Base-by-base conservation (phyloP, 2,113 vertebrate genomes). In the Channa argus region DNA sequence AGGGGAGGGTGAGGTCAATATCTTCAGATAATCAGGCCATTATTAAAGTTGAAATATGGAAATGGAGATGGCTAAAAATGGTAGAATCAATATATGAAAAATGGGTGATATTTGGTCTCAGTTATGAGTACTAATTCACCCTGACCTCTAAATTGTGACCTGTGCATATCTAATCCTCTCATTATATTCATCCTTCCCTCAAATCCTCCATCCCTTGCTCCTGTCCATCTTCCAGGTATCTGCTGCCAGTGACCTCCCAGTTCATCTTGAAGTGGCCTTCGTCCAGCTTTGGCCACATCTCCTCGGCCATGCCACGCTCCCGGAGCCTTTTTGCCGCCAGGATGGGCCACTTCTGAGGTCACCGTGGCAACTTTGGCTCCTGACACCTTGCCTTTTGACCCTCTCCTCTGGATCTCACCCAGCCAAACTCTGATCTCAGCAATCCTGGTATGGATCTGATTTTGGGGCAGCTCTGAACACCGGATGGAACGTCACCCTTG, bases 241-340 rank as follows among this genome's bases (percentile, higher is more conserved):
- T 97, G 92, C 94, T 98, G 93, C 96, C 97, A 94, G 95, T 96
- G 93, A 95, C 96, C 88, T 95, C 96, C 90, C 96, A 96, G 86
- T 96, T 98, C 94, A 95, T 96, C 93, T 89, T 96, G 92, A 97
- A 96, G 94, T 93, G 96, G 92, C 94, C 96, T 88, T 94, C 91
- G 46, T 95, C 95, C 92, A 96, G 91, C 92, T 88, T 94, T 85
- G 95, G 94, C 92, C 95, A 95, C 79, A 88, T 88, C 89, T 93
- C 96, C 63, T 93, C 95, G 8, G 95, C 95, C 86, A 75, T 93
- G 93, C 94, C 96, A 82, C 95, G 92, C 68, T 94, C 96, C 73
- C 95, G 88, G 90, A 93, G 96, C 92, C 94, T 98, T 91, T 94
- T 97, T 81, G 93, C 96, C 71, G 92, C 95, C 86, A 93, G 95